Evolutionary conservation across 2,888 invertebrate species (phyloP).

Genomic region (Drosophila buzzatii): DNA sequence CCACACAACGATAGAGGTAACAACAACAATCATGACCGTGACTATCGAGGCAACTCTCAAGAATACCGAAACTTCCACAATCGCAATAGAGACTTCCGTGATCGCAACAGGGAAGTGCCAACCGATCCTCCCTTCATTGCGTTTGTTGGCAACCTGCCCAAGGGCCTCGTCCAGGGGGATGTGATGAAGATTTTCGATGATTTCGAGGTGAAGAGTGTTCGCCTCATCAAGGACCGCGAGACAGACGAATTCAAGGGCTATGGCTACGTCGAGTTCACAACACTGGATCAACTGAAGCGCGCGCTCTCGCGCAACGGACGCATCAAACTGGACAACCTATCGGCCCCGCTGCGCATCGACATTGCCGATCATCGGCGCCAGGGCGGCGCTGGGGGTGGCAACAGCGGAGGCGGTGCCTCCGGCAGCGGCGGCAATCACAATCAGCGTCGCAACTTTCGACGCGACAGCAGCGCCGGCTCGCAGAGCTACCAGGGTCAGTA

Average conservation of each 20-base stretch:
- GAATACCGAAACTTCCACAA: slow-evolving; percentile 48
- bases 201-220: slow-evolving; percentile 91
- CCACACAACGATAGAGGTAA: slow-evolving; percentile 33
- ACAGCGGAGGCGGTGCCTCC: slow-evolving; percentile 55
- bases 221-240: slow-evolving; percentile 97
- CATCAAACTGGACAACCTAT: slow-evolving; percentile 90
- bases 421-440: slow-evolving; percentile 32
- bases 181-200: slow-evolving; percentile 92
- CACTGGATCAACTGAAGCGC: slow-evolving; percentile 90
- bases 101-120: slow-evolving; percentile 88
- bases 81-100: slow-evolving; percentile 45
- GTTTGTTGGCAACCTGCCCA: slow-evolving; percentile 96
- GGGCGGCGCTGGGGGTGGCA: slow-evolving; percentile 52
- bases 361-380: slow-evolving; percentile 92
- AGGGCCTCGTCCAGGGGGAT: slow-evolving; percentile 96
- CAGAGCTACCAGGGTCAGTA: slow-evolving; percentile 36
- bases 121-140: slow-evolving; percentile 96
- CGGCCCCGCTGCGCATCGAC: slow-evolving; percentile 90
- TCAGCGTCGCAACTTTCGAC: slow-evolving; percentile 54
- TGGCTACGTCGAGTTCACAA: slow-evolving; percentile 98
- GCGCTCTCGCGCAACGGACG: slow-evolving; percentile 93
- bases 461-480: slow-evolving; percentile 52
- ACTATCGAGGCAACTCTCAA: slow-evolving; percentile 34
- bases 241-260: slow-evolving; percentile 98
- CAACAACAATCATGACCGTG: slow-evolving; percentile 39